A percentile compares a stretch with the other conserved stretches of the same genome.
Conservation (phyloP, 2,888 invertebrate species). For the Eilema caniola region DNA sequence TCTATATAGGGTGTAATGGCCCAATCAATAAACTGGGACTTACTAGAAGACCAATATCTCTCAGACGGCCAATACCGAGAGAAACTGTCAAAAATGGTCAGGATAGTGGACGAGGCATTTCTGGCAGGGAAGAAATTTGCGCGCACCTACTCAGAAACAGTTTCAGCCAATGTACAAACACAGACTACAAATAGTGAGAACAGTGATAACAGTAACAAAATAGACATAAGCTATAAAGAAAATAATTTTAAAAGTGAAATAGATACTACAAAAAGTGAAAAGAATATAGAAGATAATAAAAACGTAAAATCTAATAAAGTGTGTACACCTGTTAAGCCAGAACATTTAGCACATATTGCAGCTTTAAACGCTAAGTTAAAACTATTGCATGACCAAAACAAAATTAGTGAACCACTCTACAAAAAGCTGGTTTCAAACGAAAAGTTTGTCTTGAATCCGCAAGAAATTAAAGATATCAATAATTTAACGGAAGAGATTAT, state of each 20-base stretch:
- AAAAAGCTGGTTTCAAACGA: conserved; percentile 78
- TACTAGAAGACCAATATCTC: conserved; percentile 95
- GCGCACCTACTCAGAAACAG: conserved; percentile 84
- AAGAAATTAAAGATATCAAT: conserved; percentile 84
- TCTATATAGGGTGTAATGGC: conserved; percentile 95
- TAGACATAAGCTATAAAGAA: conserved; percentile 29
- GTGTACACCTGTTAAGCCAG: conserved; percentile 53
- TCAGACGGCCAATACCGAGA: conserved; percentile 93
- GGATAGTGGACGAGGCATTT: conserved; percentile 91
- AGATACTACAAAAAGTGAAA: conserved; percentile 72
- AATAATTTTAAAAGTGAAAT: conserved; percentile 45
- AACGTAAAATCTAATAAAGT: conserved; percentile 58
- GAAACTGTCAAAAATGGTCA: conserved; percentile 95
- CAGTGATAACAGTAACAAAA: conserved; percentile 10
- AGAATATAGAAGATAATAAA: conserved; percentile 56
- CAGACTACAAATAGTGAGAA: conserved; percentile 7
- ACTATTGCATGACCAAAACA: conserved; percentile 70
- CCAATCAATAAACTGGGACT: conserved; percentile 97
- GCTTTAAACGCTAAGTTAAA: conserved; percentile 67
- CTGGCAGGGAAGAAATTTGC: conserved; percentile 92
- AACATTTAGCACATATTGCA: conserved; percentile 53
- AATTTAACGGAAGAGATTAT: conserved; percentile 70
- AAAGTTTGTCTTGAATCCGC: conserved; percentile 76
- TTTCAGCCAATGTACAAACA: conserved; percentile 38
- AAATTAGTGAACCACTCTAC: conserved; percentile 75